These are phyloP conservation scores for Hirtodrosophila cameraria DNA, from an alignment of 2,888 invertebrate species.

Conservation along the genomic window DNA sequence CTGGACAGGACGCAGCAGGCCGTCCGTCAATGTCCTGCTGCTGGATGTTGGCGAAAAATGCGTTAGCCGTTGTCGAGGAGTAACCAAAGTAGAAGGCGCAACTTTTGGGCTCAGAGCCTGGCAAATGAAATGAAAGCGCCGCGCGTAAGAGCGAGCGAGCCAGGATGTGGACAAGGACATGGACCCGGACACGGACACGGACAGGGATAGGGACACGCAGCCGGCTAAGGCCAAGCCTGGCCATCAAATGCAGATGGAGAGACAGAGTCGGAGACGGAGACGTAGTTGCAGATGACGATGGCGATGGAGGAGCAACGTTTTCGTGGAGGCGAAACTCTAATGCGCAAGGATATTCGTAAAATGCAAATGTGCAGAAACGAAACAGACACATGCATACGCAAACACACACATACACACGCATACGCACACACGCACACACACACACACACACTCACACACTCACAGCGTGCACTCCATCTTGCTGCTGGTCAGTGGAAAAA, in stretches of 20 bases:
- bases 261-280: background rate
- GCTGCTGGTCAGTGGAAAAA: slow-evolving; percentile 52
- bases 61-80: slow-evolving; percentile 64
- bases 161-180: background rate
- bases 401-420: slow-evolving; percentile 22
- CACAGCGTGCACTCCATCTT: slow-evolving; percentile 55
- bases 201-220: slow-evolving; percentile 8
- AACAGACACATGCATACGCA: slow-evolving; percentile 44
- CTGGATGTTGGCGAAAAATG: slow-evolving; percentile 77
- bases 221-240: slow-evolving; percentile 19
- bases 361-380: slow-evolving; percentile 79
- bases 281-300: too few species aligned
- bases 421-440: slow-evolving; percentile 5
- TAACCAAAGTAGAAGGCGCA: slow-evolving; percentile 72
- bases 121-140: slow-evolving; percentile 78
- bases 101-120: slow-evolving; percentile 64
- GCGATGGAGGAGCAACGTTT: slow-evolving; percentile 30
- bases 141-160: slow-evolving; percentile 56
- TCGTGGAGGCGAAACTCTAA: slow-evolving; percentile 63
- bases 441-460: slow-evolving; percentile 4
- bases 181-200: slow-evolving; percentile 10
- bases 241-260: slow-evolving; percentile 29
- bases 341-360: slow-evolving; percentile 81
- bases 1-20: slow-evolving; percentile 19
- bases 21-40: slow-evolving; percentile 77